Conservation (phyloP, 2,113 vertebrate species). For the Silurus meridionalis region DNA sequence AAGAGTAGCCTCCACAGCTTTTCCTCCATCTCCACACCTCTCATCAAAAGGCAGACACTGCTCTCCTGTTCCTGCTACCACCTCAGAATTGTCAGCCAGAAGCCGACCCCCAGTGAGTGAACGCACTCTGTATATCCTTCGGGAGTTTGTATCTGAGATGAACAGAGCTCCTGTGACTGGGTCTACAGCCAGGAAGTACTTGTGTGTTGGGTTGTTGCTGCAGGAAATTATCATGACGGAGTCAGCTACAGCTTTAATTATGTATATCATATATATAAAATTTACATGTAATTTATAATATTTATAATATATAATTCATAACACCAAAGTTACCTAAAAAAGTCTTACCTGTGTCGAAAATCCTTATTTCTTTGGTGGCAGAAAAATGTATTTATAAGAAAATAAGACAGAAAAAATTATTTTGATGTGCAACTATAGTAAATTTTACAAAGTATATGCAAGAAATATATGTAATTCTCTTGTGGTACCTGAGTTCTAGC, state of each 20-base stretch:
- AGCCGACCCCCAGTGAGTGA: slow-evolving; percentile 84
- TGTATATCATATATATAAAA: too few species aligned
- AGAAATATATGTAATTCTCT: not conserved
- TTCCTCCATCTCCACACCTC: slow-evolving; percentile 94
- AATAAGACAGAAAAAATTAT: slow-evolving; percentile 64
- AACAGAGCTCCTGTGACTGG: slow-evolving; percentile 92
- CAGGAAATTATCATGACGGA: slow-evolving; percentile 52
- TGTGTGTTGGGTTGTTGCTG: slow-evolving; percentile 97
- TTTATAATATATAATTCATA: slow-evolving; percentile 1
- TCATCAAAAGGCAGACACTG: slow-evolving; percentile 97
- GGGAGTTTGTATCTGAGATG: slow-evolving; percentile 95
- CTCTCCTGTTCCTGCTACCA: slow-evolving; percentile 94
- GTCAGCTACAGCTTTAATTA: slow-evolving; percentile 16
- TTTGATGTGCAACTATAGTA: slow-evolving; percentile 51
- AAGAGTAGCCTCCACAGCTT: slow-evolving; percentile 93
- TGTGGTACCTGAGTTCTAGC: slow-evolving; percentile 86
- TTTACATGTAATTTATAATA: not conserved
- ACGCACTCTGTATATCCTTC: slow-evolving; percentile 87
- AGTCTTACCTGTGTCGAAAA: slow-evolving; percentile 97
- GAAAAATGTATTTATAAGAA: slow-evolving; percentile 65
- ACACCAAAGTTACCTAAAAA: slow-evolving; percentile 14
- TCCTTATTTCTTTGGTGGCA: slow-evolving; percentile 94
- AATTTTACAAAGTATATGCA: not conserved
- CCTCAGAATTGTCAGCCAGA: slow-evolving; percentile 88
- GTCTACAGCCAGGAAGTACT: slow-evolving; percentile 97